Conservation (phyloP, 2,888 invertebrate genomes). For the Phaonia tiefii region DNA sequence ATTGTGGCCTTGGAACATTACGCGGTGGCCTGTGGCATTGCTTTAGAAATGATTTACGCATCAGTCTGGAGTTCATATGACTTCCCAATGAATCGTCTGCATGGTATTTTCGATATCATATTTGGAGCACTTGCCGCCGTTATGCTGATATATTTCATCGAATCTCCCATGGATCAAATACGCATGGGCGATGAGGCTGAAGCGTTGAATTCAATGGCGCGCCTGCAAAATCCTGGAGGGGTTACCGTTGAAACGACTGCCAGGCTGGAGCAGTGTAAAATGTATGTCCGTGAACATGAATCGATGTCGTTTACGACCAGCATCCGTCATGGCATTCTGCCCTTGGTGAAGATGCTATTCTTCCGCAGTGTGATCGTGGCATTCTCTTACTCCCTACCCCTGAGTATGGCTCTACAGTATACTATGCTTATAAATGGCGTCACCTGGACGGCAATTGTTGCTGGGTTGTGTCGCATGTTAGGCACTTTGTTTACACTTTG, state of each 20-base stretch:
- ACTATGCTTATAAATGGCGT: neutral
- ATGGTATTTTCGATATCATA: slow-evolving; percentile 73
- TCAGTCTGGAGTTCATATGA: slow-evolving; percentile 61
- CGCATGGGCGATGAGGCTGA: slow-evolving; percentile 70
- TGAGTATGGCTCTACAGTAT: slow-evolving; percentile 61
- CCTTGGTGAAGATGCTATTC: slow-evolving; percentile 73
- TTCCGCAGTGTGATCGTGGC: slow-evolving; percentile 73
- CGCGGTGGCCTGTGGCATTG: slow-evolving; percentile 71
- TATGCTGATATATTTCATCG: slow-evolving; percentile 53
- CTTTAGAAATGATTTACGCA: slow-evolving; percentile 71
- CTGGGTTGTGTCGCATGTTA: slow-evolving; percentile 70
- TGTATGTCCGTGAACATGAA: slow-evolving; percentile 70
- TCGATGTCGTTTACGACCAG: slow-evolving; percentile 49
- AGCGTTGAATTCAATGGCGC: slow-evolving; percentile 68
- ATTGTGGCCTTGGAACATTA: slow-evolving; percentile 72
- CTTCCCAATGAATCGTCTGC: slow-evolving; percentile 67
- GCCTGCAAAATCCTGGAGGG: slow-evolving; percentile 58
- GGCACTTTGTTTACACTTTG: slow-evolving; percentile 67
- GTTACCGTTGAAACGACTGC: slow-evolving; percentile 56
- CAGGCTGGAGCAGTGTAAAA: slow-evolving; percentile 70
- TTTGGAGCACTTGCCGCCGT: slow-evolving; percentile 56
- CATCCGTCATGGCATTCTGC: slow-evolving; percentile 54
- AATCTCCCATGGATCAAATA: slow-evolving; percentile 74
- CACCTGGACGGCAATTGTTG: slow-evolving; percentile 68
- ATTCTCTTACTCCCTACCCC: slow-evolving; percentile 73